phyloP scores from a whole-genome alignment of 2,888 invertebrate species.

The Diadegma fenestrale region DNA sequence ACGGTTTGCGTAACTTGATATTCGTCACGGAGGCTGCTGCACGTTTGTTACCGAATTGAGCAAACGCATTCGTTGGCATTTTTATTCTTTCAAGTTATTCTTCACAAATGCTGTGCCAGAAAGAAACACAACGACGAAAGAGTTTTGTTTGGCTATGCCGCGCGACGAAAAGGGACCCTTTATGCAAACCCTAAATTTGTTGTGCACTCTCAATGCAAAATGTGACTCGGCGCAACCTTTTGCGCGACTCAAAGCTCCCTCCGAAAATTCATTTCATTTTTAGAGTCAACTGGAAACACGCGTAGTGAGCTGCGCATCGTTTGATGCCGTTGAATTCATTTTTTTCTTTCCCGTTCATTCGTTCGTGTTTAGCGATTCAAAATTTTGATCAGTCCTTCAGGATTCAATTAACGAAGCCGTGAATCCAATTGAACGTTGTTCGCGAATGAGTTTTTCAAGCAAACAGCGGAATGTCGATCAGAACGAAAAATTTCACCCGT shows the following conservation, averaged over 20 bases:
- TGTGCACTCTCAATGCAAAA: neutral
- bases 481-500: neutral
- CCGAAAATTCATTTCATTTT: neutral
- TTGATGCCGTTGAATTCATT: neutral
- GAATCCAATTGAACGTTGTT: neutral
- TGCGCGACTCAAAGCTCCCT: neutral
- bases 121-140: neutral
- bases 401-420: neutral
- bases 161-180: neutral
- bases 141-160: neutral
- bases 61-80: slow-evolving; percentile 68
- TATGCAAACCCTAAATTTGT: neutral
- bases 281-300: neutral
- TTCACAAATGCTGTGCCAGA: slow-evolving; percentile 28
- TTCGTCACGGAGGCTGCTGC: neutral
- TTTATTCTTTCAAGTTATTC: slow-evolving; percentile 71
- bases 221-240: neutral
- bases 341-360: neutral
- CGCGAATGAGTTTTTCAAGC: neutral
- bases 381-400: neutral
- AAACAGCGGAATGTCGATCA: neutral
- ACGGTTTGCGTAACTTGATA: neutral
- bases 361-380: neutral
- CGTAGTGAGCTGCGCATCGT: neutral
- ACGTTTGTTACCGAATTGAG: neutral